phyloP scores from a whole-genome alignment of 2,113 vertebrate genomes.

The Sinocyclocheilus anophthalmus region DNA sequence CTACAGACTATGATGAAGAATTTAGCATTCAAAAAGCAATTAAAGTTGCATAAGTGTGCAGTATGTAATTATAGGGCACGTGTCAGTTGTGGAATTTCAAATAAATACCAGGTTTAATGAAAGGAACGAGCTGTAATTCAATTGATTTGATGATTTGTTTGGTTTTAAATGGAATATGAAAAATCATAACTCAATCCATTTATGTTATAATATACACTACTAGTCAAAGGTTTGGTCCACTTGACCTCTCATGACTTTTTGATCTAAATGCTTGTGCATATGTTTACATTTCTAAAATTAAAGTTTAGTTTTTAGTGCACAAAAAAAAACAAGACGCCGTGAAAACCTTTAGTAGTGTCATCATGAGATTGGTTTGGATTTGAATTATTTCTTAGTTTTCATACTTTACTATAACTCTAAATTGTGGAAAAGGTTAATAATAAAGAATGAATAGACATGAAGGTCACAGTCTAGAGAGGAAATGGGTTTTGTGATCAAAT shows the following conservation, averaged over 20 bases:
- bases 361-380: not conserved
- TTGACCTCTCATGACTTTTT: not conserved
- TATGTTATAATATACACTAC: not conserved
- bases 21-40: constrained; percentile 15
- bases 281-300: not conserved
- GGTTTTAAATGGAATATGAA: not conserved
- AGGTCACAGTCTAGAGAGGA: not conserved
- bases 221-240: constrained; percentile 14
- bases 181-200: not conserved
- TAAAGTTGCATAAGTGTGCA: constrained; percentile 3
- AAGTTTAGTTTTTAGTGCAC: not conserved
- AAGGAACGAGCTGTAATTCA: constrained; percentile 3
- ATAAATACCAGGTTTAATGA: constrained; percentile 17
- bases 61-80: constrained; percentile 16
- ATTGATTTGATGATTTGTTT: not conserved
- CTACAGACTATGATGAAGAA: constrained; percentile 33
- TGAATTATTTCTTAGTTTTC: not conserved
- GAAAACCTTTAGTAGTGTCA: not conserved
- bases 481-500: constrained; percentile 3
- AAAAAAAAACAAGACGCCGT: not conserved
- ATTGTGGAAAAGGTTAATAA: not conserved
- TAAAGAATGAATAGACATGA: not conserved
- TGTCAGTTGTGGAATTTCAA: not conserved
- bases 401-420: not conserved
- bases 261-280: no score